Conservation (phyloP, 2,888 invertebrate species). For the Sphaeridia pumilis region DNA sequence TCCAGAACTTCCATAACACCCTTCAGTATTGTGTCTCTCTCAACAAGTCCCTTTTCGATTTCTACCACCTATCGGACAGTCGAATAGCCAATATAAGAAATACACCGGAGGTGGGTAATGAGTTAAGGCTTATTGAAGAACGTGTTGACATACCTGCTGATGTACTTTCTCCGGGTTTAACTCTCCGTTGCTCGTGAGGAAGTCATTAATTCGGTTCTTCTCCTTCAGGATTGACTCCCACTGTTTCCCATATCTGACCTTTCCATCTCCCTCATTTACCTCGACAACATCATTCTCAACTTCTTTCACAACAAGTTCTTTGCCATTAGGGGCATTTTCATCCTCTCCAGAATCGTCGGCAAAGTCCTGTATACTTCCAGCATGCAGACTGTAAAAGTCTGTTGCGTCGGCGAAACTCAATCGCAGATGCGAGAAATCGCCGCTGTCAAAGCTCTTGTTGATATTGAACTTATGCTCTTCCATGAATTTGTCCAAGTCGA, state of each 20-base stretch:
- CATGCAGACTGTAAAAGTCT: slow-evolving; percentile 7
- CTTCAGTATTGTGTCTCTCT: slow-evolving; percentile 1
- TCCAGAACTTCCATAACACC: slow-evolving; percentile 3
- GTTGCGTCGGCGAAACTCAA: slow-evolving; percentile 10
- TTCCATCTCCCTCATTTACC: neutral
- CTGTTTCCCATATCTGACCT: neutral
- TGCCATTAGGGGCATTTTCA: neutral
- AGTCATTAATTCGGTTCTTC: slow-evolving; percentile 5
- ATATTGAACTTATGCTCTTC: neutral
- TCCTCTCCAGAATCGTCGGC: slow-evolving; percentile 1
- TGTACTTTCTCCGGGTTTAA: slow-evolving; percentile 6
- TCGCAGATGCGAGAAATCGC: neutral
- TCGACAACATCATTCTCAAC: neutral
- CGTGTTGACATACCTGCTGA: slow-evolving; percentile 5
- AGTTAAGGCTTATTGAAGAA: too few relatives aligned
- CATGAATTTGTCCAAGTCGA: neutral
- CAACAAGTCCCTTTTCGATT: neutral
- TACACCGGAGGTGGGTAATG: too few relatives aligned
- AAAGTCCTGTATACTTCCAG: slow-evolving; percentile 6
- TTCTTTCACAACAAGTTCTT: neutral
- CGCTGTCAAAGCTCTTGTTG: neutral
- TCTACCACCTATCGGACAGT: neutral
- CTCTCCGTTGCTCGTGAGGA: slow-evolving; percentile 3
- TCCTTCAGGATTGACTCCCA: neutral
- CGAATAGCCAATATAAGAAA: neutral